Evolutionary conservation across 2,888 invertebrate genomes (phyloP), one percentile per base, ranked within the genome.

Genomic region (Pammene aurita): DNA sequence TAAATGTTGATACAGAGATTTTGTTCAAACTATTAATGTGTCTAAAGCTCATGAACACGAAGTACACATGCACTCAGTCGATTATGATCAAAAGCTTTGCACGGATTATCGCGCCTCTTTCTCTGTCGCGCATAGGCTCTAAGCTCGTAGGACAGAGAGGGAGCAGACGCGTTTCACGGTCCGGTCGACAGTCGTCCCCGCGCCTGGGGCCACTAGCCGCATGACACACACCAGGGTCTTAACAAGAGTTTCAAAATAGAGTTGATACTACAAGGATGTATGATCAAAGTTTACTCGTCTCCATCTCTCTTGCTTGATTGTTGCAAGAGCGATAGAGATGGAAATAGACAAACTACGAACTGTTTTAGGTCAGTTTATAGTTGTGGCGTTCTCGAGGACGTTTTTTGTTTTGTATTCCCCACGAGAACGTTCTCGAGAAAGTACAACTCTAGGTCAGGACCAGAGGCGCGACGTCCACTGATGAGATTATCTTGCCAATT

Each of bases 91-190:
- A 55, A 35, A 34, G 34, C 13, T 58, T 14, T n/a, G 58, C 46
- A 48, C 46, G 46, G 10, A 48, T 2, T 7, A 11, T 60, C 13
- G 44, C 61, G 16, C 56, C 44, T 26, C 61, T 56, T 35, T 44
- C 48, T 48, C 65, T 42, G 56, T 66, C 66, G 50, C 66, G 14
- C 57, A 50, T 66, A 66, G 50, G 50, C 65, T 56, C 55, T 57
- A 64, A 34, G 64, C 50, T 55, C 57, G 48, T 66, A 66, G 57
- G 57, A 50, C 50, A 50, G 50, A 50, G 50, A 9, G 13, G 11
- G 62, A 62, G 46, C 38, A 18, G 44, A n/a, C 16, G 41, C 0
- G 55, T 56, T 6, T 16, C 10, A 16, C 34, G 50, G 16, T 35
- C 61, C 9, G 41, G 26, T 44, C 26, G 44, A 16, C 26, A 18